Evolutionary conservation across 2,113 vertebrate genomes (phyloP), one percentile per base, ranked within the genome.

Genomic region (Mastomys natalensis): DNA sequence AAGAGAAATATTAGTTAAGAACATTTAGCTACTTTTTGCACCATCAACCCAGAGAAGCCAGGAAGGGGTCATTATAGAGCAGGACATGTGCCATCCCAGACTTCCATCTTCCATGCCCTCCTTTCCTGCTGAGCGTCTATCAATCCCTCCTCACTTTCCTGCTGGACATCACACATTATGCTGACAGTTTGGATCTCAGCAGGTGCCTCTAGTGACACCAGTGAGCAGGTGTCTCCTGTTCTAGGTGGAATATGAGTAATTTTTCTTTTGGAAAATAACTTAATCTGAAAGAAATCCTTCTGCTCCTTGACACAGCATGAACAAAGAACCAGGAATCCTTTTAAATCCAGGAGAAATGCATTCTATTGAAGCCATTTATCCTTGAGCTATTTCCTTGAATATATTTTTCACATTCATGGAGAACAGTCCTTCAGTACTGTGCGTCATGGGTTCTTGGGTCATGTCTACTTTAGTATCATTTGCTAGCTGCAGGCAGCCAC

Each of bases 111-210:
- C 4, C 10, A 12, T 11, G 11, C 45, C 64, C 90, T 91, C n/a
- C 93, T 95, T 2, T 22, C 16, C 77, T 43, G 31, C 29, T 90
- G 92, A 76, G 89, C 82, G 89, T 92, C 58, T 34, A 34, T 68
- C 60, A 86, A 34, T 22, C 89, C 73, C 97, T 92, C 96, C 81
- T 96, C n/a, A 55, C 92, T 92, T 98, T 90, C 96, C 93, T 97
- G 77, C 89, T 80, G 95, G 86, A 22, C 19, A 0, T 95, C 34
- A 7, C 13, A n/a, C 24, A 10, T 92, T 86, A 95, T 34, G 5
- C 55, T 37, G 43, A 91, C n/a, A 64, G 37, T 43, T 58, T 89
- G 55, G 15, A 19, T 19, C 89, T 89, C 93, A 66, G 31, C 40
- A 68, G 91, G 91, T 73, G 40, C 87, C 66, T 2, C 0, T 43